Evolutionary conservation across 2,888 invertebrate genomes (phyloP), one percentile per base, ranked within the genome.

Genomic region (Eupithecia subfuscata): DNA sequence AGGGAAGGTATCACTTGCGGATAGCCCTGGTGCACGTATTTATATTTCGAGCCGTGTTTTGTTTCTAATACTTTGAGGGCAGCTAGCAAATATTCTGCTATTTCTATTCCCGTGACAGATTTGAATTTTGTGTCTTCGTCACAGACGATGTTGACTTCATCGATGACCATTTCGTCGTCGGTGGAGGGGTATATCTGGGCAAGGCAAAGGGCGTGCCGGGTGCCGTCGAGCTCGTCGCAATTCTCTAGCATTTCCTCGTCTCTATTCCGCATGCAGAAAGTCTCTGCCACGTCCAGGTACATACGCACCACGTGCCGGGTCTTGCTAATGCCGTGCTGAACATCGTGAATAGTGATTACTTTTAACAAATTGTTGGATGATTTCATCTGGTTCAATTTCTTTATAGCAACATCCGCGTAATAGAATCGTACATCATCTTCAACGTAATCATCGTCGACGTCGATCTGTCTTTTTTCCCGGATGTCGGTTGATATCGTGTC

Each of bases 141-240:
- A 79, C 93, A 93, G n/a, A 91, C 86, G 12, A 90, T 84, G 25
- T 82, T 76, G 2, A 90, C 82, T 34, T 87, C 87, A 64, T 87
- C 81, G 34, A 92, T 76, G 4, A 90, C 82, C 14, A 89, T 78
- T 69, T 91, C 91, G 79, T 93, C 91, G 43, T 90, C 89, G n/a
- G 86, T 81, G n/a, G 89, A 86, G 3, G 92, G 92, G 85, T 86
- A 92, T 30, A 92, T 69, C 68, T 89, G 86, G n/a, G 86, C 91
- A 40, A 88, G 84, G 80, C 93, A 93, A 65, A 92, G 73, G 79
- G 79, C 89, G 75, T 92, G 92, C 70, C 83, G 82, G 69, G 86
- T 78, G 30, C 90, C 92, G 56, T 88, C 86, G 79, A 93, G 83
- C 84, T 92, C 93, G 22, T 92, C 92, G 80, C 93, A 93, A 25